phyloP scores from a whole-genome alignment of 1,140 invertebrate species.

The Drepana arcuata region DNA sequence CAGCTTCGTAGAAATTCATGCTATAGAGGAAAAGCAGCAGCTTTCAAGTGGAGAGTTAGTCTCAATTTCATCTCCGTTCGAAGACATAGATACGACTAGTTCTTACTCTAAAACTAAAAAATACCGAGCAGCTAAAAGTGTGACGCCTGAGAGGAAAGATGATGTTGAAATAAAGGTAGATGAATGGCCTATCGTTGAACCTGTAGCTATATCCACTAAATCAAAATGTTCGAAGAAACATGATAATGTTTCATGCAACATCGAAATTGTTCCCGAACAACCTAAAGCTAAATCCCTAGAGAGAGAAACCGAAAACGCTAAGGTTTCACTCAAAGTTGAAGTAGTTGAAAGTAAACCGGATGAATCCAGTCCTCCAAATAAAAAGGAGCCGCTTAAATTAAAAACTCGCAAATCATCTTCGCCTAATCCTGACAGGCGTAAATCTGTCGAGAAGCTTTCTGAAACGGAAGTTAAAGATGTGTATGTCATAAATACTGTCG shows the following conservation, averaged over 20 bases:
- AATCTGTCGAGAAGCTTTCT: slow-evolving; percentile 20
- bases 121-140: slow-evolving; percentile 37
- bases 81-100: slow-evolving; percentile 31
- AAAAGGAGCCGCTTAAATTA: slow-evolving; percentile 34
- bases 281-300: slow-evolving; percentile 3
- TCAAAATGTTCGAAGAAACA: slow-evolving; percentile 3
- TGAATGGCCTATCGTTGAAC: slow-evolving; percentile 5
- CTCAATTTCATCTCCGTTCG: slow-evolving; percentile 51
- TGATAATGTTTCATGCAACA: slow-evolving; percentile 4
- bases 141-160: slow-evolving; percentile 35
- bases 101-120: slow-evolving; percentile 42
- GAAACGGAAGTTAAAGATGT: slow-evolving; percentile 49
- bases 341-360: not conserved
- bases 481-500: slow-evolving; percentile 52
- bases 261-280: slow-evolving; percentile 6
- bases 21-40: slow-evolving; percentile 50
- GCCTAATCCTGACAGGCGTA: slow-evolving; percentile 31
- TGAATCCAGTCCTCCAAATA: slow-evolving; percentile 4
- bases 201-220: slow-evolving; percentile 6
- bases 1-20: slow-evolving; percentile 62
- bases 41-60: slow-evolving; percentile 43
- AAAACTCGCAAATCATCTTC: slow-evolving; percentile 46
- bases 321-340: slow-evolving; percentile 6
- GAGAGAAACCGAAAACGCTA: slow-evolving; percentile 9
- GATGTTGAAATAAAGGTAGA: slow-evolving; percentile 8